Evolutionary conservation across 92 coral and sea anemone genomes (phyloP).

Genomic region (Pocillopora grandis): DNA sequence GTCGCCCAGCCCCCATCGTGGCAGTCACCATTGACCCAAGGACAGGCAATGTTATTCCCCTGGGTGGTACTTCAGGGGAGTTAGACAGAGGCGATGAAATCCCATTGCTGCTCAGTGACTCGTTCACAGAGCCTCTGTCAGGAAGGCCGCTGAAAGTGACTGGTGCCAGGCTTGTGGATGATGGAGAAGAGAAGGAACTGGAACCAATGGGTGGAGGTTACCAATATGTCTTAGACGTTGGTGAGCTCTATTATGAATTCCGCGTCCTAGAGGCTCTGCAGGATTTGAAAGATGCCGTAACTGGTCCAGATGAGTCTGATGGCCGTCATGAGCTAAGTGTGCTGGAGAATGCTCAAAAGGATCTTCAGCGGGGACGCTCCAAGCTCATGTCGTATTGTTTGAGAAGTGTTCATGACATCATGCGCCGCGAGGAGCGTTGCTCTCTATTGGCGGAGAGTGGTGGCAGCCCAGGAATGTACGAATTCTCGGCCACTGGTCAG

Average conservation of each 20-base stretch:
- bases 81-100: constrained; percentile 93
- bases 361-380: constrained; percentile 63
- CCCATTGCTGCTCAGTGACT: constrained; percentile 83
- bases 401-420: constrained; percentile 85
- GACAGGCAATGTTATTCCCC: constrained; percentile 89
- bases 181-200: constrained; percentile 89
- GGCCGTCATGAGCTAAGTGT: constrained; percentile 94
- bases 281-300: constrained; percentile 80
- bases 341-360: constrained; percentile 81
- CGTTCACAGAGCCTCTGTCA: constrained; percentile 89
- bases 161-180: constrained; percentile 89
- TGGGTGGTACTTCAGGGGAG: constrained; percentile 91
- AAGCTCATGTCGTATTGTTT: constrained; percentile 82
- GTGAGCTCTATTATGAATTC: constrained; percentile 89
- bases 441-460: constrained; percentile 83
- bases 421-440: constrained; percentile 93
- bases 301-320: constrained; percentile 80
- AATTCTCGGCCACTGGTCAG: constrained; percentile 96
- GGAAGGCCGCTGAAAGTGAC: constrained; percentile 86
- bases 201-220: constrained; percentile 99
- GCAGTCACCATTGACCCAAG: constrained; percentile 87
- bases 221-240: constrained; percentile 89
- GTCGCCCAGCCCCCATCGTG: constrained; percentile 89
- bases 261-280: constrained; percentile 90
- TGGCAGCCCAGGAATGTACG: constrained; percentile 99